A percentile compares a stretch with the other conserved stretches of the same genome.
phyloP scores from a whole-genome alignment of 2,113 vertebrate species.

The Blennius ocellaris region DNA sequence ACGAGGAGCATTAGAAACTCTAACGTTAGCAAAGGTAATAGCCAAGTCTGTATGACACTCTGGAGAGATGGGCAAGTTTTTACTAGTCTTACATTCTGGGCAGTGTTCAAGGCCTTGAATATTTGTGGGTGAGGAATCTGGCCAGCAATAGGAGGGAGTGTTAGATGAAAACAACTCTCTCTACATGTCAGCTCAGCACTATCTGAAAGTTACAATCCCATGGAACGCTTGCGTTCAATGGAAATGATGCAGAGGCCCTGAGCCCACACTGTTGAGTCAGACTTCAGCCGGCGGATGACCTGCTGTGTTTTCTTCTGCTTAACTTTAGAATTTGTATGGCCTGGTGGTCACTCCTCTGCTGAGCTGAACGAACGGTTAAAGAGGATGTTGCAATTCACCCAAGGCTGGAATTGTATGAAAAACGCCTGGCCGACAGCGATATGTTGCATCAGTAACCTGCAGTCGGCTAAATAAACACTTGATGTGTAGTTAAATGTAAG shows the following conservation, averaged over 20 bases:
- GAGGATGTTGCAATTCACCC: conserved; percentile 8
- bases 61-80: conserved; percentile 53
- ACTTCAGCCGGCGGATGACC: conserved; percentile 7
- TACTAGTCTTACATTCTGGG: conserved; percentile 58
- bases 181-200: conserved; percentile 1
- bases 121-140: conserved; percentile 36
- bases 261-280: conserved; percentile 7
- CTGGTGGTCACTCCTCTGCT: conserved; percentile 14
- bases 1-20: conserved; percentile 28
- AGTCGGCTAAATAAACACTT: conserved; percentile 34
- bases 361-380: conserved; percentile 39
- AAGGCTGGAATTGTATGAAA: neutral
- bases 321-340: conserved; percentile 27
- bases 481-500: conserved; percentile 30
- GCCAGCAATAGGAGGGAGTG: conserved; percentile 1
- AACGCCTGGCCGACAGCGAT: neutral
- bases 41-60: conserved; percentile 16
- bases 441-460: conserved; percentile 5
- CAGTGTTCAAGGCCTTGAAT: conserved; percentile 28
- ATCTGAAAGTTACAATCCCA: conserved; percentile 4
- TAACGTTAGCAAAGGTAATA: conserved; percentile 29
- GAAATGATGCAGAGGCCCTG: conserved; percentile 25
- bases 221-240: conserved; percentile 5
- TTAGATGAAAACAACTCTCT: conserved; percentile 4
- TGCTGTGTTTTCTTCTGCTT: conserved; percentile 24